Conservation (phyloP, 2,888 invertebrate genomes). For the Tromatobia lineatoria region DNA sequence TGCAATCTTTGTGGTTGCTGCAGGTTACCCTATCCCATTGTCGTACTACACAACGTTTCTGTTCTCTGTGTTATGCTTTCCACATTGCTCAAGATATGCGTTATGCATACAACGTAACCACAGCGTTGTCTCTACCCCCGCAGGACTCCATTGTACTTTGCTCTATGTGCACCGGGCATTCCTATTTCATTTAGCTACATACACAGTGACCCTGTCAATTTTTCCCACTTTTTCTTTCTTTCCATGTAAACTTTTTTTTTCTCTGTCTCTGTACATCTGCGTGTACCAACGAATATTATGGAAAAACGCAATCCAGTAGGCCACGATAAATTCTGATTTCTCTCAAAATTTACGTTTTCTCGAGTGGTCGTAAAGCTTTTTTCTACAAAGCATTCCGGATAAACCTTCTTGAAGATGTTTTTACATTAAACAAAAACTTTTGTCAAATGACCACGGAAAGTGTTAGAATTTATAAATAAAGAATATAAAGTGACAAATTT, state of each 20-base stretch:
- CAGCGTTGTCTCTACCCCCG: neutral
- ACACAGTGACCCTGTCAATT: neutral
- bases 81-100: slow-evolving; percentile 9
- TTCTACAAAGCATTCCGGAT: too few relatives aligned
- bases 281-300: too few relatives aligned
- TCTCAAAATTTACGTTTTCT: too few relatives aligned
- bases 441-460: too few relatives aligned
- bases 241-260: slow-evolving; percentile 11
- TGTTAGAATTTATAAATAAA: too few relatives aligned
- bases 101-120: neutral
- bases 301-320: too few relatives aligned
- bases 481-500: too few relatives aligned
- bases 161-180: neutral
- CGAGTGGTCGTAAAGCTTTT: too few relatives aligned
- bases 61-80: slow-evolving; percentile 14
- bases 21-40: slow-evolving; percentile 11
- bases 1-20: slow-evolving; percentile 45
- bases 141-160: slow-evolving; percentile 18
- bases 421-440: too few relatives aligned
- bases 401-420: too few relatives aligned
- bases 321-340: too few relatives aligned
- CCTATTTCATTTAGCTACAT: neutral
- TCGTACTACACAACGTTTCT: neutral
- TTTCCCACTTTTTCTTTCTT: slow-evolving; percentile 8
- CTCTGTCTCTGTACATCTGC: slow-evolving; percentile 9